Conservation (phyloP, 2,797 vertebrate species). For the Oreochromis mossambicus region DNA sequence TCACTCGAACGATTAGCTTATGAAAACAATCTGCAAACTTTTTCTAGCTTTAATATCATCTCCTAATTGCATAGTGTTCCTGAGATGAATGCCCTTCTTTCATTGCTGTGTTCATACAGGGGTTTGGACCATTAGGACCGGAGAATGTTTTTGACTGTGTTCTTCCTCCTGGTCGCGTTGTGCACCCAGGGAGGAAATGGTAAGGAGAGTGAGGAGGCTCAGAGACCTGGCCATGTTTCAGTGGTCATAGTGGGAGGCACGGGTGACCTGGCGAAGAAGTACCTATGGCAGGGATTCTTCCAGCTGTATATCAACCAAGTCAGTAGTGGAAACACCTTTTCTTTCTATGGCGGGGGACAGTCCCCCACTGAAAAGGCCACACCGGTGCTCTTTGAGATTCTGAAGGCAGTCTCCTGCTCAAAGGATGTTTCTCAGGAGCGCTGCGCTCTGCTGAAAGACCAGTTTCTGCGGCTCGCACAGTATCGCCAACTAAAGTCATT, state of each 20-base stretch:
- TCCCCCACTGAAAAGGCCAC: slow-evolving; percentile 69
- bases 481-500: slow-evolving; percentile 81
- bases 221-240: slow-evolving; percentile 81
- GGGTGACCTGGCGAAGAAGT: slow-evolving; percentile 92
- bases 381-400: slow-evolving; percentile 77
- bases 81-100: neutral
- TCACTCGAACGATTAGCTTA: neutral
- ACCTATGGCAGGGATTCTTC: slow-evolving; percentile 95
- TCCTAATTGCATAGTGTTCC: neutral
- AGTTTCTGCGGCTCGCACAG: slow-evolving; percentile 83
- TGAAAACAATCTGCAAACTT: neutral
- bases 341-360: slow-evolving; percentile 86
- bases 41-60: neutral
- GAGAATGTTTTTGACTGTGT: slow-evolving; percentile 65
- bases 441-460: slow-evolving; percentile 85
- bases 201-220: slow-evolving; percentile 49
- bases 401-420: slow-evolving; percentile 83
- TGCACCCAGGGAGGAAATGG: slow-evolving; percentile 44
- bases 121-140: slow-evolving; percentile 14
- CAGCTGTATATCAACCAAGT: slow-evolving; percentile 85
- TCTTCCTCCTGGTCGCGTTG: slow-evolving; percentile 61
- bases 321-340: slow-evolving; percentile 82
- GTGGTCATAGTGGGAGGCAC: slow-evolving; percentile 89
- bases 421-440: slow-evolving; percentile 59
- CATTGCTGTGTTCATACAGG: slow-evolving; percentile 39